phyloP scores from a whole-genome alignment of 2,113 vertebrate genomes.

The Lagopus leucura region DNA sequence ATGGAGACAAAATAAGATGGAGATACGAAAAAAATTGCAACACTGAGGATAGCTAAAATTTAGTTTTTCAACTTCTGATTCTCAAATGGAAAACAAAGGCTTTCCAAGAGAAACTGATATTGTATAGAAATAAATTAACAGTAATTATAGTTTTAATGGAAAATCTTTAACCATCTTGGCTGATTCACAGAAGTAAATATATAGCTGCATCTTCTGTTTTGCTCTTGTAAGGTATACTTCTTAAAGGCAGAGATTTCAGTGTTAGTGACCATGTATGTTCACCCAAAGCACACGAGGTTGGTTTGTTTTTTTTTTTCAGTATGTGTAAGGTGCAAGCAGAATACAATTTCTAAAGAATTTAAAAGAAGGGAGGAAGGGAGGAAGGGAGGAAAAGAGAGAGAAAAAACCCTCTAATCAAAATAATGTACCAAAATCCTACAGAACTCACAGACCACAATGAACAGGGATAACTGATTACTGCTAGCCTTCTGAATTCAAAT shows the following conservation, averaged over 20 bases:
- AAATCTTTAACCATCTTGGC: not conserved
- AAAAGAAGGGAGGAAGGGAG: no score
- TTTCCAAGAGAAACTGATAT: not conserved
- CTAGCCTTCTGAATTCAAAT: conserved; percentile 21
- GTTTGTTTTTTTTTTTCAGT: not conserved
- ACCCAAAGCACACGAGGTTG: not conserved
- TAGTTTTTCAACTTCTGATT: not conserved
- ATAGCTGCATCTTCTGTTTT: not conserved
- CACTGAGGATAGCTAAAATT: not conserved
- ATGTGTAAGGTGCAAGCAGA: not conserved
- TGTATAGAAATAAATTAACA: not conserved
- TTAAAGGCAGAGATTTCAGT: not conserved
- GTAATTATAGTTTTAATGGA: not conserved
- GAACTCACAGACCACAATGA: not conserved
- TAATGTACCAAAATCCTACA: not conserved
- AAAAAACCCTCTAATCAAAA: not conserved
- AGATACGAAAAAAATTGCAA: not conserved
- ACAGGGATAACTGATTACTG: not conserved
- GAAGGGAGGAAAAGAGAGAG: accelerated
- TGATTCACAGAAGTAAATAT: not conserved
- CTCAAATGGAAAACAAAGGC: not conserved
- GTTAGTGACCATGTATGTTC: not conserved
- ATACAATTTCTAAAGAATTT: not conserved
- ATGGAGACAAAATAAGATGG: not conserved
- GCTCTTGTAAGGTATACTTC: not conserved